phyloP scores from a whole-genome alignment of 2,797 vertebrate genomes.

The Parotocinclus haroldoi region DNA sequence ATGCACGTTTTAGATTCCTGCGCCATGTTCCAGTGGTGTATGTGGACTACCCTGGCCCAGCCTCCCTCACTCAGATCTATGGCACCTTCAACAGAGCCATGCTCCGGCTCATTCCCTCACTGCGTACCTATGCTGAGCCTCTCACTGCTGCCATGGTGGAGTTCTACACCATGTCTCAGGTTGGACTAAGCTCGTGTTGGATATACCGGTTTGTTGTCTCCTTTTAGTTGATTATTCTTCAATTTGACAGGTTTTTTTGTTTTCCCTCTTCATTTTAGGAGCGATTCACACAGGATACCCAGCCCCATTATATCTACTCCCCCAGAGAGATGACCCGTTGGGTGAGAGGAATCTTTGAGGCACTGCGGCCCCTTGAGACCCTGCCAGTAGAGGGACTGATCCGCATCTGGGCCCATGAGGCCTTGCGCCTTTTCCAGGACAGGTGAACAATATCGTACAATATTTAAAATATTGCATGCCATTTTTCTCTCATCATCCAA shows the following conservation, averaged over 20 bases:
- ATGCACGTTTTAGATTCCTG: slow-evolving; percentile 71
- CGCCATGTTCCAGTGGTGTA: slow-evolving; percentile 98
- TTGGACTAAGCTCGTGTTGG: slow-evolving; percentile 46
- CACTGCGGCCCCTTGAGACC: slow-evolving; percentile 89
- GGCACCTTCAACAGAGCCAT: slow-evolving; percentile 98
- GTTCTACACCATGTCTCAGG: slow-evolving; percentile 99
- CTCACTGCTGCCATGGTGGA: slow-evolving; percentile 99
- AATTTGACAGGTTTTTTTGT: no score
- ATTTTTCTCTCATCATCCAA: no score
- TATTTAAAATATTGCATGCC: no score
- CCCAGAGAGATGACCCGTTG: slow-evolving; percentile 99
- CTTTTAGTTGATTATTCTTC: no score
- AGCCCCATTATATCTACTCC: slow-evolving; percentile 98
- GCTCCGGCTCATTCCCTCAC: slow-evolving; percentile 91
- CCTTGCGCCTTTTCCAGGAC: slow-evolving; percentile 96
- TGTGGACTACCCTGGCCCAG: slow-evolving; percentile 96
- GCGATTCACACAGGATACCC: slow-evolving; percentile 96
- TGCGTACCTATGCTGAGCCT: slow-evolving; percentile 92
- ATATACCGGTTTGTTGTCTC: not conserved
- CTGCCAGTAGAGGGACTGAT: slow-evolving; percentile 96
- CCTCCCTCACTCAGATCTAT: slow-evolving; percentile 98
- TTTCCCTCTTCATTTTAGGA: slow-evolving; percentile 72
- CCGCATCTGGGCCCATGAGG: slow-evolving; percentile 97
- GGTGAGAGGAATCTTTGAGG: slow-evolving; percentile 97
- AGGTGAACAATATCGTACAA: slow-evolving; percentile 72